Base-by-base conservation (phyloP, 2,113 vertebrate genomes). In the Salminus brasiliensis region DNA sequence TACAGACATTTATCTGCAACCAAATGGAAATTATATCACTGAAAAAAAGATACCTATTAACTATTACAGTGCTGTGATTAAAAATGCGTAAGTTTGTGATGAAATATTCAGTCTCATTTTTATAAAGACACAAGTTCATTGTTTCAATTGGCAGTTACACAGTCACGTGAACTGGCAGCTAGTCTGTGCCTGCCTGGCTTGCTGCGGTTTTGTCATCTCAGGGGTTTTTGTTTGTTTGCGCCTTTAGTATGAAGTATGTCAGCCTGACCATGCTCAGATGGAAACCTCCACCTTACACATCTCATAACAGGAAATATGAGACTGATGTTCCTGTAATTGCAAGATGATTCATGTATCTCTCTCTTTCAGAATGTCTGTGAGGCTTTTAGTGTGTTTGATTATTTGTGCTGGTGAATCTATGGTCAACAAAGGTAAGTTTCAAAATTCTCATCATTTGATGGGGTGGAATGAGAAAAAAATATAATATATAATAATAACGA, bases 241-340 rank as follows among this genome's bases (percentile, higher is more conserved):
- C 47, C 18, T 49, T 49, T 18, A 49, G 47, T 49, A 0, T 21
- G 18, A 63, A 5, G 18, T 66, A 21, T 39, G 60, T 36, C 18
- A 39, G n/a, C n/a, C 34, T 39, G 62, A 66, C 62, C 62, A 34
- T 11, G 15, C 29, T 18, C 21, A 18, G 16, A 66, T 66, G 62
- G 34, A 39, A 66, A 39, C 34, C 15, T 21, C 30, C 60, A 29
- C 12, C 13, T 34, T 63, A 18, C 47, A n/a, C 23, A 8, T n/a
- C 21, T 66, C 32, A n/a, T 65, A n/a, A 66, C 30, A 66, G 34
- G 62, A 66, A 66, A 66, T 39, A 21, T 39, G 10, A 36, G 62
- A n/a, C 32, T 0, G n/a, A 8, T 10, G 18, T 66, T 66, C 34
- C 2, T n/a, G 34, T 66, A 66, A 23, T 36, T 66, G 32, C 32